Conservation (phyloP, 2,113 vertebrate species). For the Cyrtonyx montezumae region DNA sequence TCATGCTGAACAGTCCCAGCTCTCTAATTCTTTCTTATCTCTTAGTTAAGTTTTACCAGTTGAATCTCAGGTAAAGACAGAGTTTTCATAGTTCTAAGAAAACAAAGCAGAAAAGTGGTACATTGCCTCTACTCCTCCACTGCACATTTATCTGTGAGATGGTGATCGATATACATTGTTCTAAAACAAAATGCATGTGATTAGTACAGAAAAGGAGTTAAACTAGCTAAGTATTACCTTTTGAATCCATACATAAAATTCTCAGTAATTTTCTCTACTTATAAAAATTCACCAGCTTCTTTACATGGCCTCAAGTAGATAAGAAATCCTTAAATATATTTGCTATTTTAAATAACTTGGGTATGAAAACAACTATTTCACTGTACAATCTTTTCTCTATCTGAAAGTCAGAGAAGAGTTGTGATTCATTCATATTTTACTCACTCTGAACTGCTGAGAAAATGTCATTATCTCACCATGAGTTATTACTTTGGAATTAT, state of each 20-base stretch:
- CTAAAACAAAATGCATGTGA: background rate
- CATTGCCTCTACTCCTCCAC: background rate
- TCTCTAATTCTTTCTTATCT: background rate
- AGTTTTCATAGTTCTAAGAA: background rate
- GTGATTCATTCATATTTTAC: background rate
- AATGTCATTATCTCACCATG: background rate
- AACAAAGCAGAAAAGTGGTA: background rate
- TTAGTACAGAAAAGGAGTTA: background rate
- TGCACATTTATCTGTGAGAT: background rate
- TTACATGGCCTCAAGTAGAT: background rate
- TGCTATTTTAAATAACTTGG: background rate
- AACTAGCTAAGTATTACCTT: background rate
- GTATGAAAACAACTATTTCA: background rate
- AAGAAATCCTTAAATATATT: background rate
- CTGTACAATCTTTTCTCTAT: background rate
- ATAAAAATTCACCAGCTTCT: background rate
- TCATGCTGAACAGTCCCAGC: background rate
- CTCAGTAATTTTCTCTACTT: fast-evolving
- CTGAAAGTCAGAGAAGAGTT: background rate
- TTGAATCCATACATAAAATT: background rate
- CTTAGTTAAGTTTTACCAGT: background rate
- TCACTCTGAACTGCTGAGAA: background rate
- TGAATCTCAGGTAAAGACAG: background rate
- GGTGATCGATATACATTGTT: background rate
- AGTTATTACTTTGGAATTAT: background rate